Percentiles rank a stretch among this genome's conserved stretches.
phyloP scores from a whole-genome alignment of 2,797 vertebrate genomes.

The Falco cherrug region DNA sequence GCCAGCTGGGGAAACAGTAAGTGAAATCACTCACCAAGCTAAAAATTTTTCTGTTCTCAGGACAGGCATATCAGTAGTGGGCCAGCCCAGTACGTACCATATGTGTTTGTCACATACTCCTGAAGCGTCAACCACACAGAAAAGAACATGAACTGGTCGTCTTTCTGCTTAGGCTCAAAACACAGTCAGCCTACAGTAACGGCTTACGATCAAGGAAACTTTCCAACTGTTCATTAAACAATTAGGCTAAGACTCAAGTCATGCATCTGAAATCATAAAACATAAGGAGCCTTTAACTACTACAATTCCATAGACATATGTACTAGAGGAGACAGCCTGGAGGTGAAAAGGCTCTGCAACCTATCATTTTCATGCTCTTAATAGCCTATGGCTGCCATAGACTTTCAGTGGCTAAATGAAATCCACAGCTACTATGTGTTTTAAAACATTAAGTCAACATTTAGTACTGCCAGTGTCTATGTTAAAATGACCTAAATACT shows the following conservation, averaged over 20 bases:
- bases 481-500: background rate
- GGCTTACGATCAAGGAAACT: conserved; percentile 49
- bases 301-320: background rate
- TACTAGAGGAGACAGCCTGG: conserved; percentile 23
- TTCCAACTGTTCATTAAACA: conserved; percentile 47
- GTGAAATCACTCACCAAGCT: background rate
- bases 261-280: conserved; percentile 44
- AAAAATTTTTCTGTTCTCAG: background rate
- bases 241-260: conserved; percentile 30
- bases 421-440: background rate
- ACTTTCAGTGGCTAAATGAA: background rate
- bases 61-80: background rate
- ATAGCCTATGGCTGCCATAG: background rate
- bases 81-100: background rate
- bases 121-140: conserved; percentile 26
- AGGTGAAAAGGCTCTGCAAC: conserved; percentile 30
- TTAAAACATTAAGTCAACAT: background rate
- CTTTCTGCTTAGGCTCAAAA: conserved; percentile 44
- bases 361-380: background rate
- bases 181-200: background rate
- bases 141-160: background rate
- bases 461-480: background rate
- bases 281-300: conserved; percentile 38
- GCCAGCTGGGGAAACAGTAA: background rate
- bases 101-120: background rate